Percentiles rank a stretch among this genome's conserved stretches.
Conservation (phyloP, 2,888 invertebrate species). For the Gastracanthus pulcherrimus region DNA sequence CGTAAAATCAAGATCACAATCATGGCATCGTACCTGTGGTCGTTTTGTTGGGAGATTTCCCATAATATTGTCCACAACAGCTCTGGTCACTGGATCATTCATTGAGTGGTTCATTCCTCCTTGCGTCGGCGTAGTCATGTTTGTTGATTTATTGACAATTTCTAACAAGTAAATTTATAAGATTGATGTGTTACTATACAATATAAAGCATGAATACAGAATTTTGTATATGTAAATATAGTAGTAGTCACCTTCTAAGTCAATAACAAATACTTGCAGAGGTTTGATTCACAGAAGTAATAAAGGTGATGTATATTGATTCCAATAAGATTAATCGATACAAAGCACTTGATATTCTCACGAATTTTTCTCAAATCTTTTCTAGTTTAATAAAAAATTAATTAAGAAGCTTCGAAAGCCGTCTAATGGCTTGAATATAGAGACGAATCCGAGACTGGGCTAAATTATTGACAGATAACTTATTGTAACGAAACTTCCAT, state of each 20-base stretch:
- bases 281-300: constrained; percentile 32
- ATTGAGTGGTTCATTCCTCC: constrained; percentile 57
- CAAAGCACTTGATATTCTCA: not conserved
- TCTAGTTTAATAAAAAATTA: not conserved
- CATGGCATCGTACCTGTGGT: constrained; percentile 75
- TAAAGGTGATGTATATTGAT: not conserved
- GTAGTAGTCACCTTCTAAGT: constrained; percentile 11
- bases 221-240: not conserved
- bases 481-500: not conserved
- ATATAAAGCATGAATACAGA: not conserved
- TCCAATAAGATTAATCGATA: not conserved
- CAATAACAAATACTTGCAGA: constrained; percentile 13
- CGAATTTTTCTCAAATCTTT: not conserved
- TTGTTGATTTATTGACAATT: constrained; percentile 14
- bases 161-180: not conserved
- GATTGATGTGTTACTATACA: not conserved
- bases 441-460: not conserved
- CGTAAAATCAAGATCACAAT: constrained; percentile 78
- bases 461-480: not conserved
- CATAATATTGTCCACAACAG: constrained; percentile 78
- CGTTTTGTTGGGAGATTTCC: constrained; percentile 77
- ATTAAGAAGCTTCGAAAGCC: not conserved
- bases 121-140: constrained; percentile 30
- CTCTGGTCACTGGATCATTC: constrained; percentile 77
- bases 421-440: not conserved